Conservation (phyloP, 2,888 invertebrate genomes). For the Tyria jacobaeae region DNA sequence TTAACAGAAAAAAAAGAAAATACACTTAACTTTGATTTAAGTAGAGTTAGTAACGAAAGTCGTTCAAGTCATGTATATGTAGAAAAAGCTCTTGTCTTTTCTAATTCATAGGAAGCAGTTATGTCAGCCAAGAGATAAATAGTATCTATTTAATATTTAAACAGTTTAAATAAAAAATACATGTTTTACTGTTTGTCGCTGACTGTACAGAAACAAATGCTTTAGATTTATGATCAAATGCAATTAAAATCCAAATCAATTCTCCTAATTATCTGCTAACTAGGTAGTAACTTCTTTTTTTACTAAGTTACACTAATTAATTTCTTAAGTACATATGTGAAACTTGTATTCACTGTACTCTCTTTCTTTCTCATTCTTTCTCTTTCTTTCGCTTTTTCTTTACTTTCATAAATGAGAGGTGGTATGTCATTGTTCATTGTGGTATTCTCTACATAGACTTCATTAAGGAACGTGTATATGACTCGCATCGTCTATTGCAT, state of each 20-base stretch:
- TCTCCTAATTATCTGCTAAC: too few species aligned
- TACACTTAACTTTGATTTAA: neutral
- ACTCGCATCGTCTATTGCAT: slow-evolving; percentile 44
- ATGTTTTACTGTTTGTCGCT: neutral
- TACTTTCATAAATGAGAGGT: neutral
- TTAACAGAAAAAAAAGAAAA: neutral
- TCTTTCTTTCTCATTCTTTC: too few species aligned
- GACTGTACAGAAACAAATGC: neutral
- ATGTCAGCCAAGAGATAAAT: neutral
- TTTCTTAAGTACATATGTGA: too few species aligned
- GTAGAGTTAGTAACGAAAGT: neutral
- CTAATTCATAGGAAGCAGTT: neutral
- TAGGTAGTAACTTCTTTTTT: too few species aligned
- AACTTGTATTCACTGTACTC: too few species aligned
- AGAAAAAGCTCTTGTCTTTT: neutral
- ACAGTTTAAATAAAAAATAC: neutral
- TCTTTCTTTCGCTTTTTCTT: too few species aligned
- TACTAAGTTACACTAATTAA: too few species aligned
- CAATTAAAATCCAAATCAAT: too few species aligned
- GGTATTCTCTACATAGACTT: slow-evolving; percentile 41
- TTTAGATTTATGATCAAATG: neutral
- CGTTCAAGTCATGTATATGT: too few species aligned
- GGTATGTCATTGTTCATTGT: slow-evolving; percentile 20
- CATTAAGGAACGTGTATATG: slow-evolving; percentile 35
- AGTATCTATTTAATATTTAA: neutral